A percentile compares a stretch with the other conserved stretches of the same genome.
phyloP scores from a whole-genome alignment of 2,113 vertebrate genomes.

The Balaenoptera acutorostrata region DNA sequence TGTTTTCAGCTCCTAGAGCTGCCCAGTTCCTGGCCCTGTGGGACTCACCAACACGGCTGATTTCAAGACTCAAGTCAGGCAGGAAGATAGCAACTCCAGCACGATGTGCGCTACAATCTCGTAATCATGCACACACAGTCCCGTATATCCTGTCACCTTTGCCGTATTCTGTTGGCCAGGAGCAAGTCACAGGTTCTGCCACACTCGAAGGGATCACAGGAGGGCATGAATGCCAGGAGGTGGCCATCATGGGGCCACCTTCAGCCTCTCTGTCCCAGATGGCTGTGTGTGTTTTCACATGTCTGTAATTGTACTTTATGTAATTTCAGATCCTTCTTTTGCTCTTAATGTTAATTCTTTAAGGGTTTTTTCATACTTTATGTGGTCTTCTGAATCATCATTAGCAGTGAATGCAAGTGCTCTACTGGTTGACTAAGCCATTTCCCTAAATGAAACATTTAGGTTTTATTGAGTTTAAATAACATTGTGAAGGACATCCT shows the following conservation, averaged over 20 bases:
- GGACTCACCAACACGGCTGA: not conserved
- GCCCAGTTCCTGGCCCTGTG: not conserved
- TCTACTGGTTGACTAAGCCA: not conserved
- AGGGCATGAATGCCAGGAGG: not conserved
- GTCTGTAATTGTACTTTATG: not conserved
- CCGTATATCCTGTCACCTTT: not conserved
- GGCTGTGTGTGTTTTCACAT: not conserved
- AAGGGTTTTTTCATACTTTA: not conserved
- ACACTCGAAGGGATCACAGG: not conserved
- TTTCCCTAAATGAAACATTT: not conserved
- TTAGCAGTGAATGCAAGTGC: not conserved
- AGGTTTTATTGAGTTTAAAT: not conserved
- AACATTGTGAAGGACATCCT: not conserved
- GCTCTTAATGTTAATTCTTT: not conserved
- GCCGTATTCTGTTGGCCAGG: not conserved
- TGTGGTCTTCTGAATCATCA: not conserved
- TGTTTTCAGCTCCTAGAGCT: not conserved
- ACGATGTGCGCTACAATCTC: not conserved
- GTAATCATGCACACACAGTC: not conserved
- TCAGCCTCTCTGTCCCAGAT: not conserved
- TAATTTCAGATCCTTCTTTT: not conserved
- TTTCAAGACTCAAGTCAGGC: not conserved
- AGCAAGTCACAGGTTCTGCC: not conserved
- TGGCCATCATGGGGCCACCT: not conserved
- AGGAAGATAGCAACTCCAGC: not conserved